Evolutionary conservation across 2,113 vertebrate genomes (phyloP).

Genomic region (Marmota flaviventris): DNA sequence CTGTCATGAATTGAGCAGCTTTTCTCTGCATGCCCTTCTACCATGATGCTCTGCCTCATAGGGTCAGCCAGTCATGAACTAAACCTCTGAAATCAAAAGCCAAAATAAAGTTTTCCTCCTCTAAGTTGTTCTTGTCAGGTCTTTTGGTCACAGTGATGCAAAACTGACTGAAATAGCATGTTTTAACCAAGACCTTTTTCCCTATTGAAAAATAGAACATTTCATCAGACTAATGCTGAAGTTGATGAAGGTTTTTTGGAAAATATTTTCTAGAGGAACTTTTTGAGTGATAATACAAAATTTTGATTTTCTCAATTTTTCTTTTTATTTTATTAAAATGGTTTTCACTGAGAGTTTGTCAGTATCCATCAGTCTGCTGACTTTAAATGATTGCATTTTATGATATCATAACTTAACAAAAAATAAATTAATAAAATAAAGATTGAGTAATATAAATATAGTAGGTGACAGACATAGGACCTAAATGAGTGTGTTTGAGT

Average conservation of each 20-base stretch:
- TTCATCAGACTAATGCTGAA: background rate
- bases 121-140: no score
- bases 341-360: slow-evolving; percentile 36
- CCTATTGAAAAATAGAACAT: background rate
- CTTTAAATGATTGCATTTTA: slow-evolving; percentile 40
- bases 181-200: background rate
- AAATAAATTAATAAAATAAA: background rate
- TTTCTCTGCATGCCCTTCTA: no score
- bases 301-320: slow-evolving; percentile 3
- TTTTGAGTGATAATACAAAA: slow-evolving; percentile 1
- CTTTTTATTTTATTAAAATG: slow-evolving; percentile 11
- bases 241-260: background rate
- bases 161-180: background rate
- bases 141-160: no score
- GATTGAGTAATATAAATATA: background rate
- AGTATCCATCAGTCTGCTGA: background rate
- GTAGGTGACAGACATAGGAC: background rate
- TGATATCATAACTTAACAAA: background rate
- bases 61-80: no score
- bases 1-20: no score
- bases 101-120: no score
- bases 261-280: slow-evolving; percentile 31
- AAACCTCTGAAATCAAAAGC: no score
- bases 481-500: background rate
- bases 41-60: no score